Base-by-base conservation (phyloP, 1,140 invertebrate genomes). In the Bombus balteatus region DNA sequence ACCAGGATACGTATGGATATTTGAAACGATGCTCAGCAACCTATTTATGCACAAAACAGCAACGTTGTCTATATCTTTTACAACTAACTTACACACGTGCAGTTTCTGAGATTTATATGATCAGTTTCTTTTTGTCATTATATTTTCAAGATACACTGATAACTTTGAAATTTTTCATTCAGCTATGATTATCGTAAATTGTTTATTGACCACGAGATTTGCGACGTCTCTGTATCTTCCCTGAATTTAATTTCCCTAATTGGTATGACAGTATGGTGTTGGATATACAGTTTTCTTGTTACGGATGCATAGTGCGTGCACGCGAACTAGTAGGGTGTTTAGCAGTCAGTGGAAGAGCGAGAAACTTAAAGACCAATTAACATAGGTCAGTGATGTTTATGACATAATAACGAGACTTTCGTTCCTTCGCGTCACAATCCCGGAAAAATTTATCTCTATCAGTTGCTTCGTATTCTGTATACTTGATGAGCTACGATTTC, bases 371-470 rank as follows among this genome's bases (percentile, higher is more conserved):
- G 13, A 32, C 65, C 75, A 84, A 84, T 79, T 79, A 84, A 79
- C 82, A 79, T 84, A 78, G 82, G 75, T 84, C 82, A 84, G 75
- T 84, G 75, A 79, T 71, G 75, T 77, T 79, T 71, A 71, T 84
- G 65, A 79, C 75, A 84, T 84, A 84, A 84, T 25, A 78, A 79
- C 25, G 10, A 71, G 66, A 32, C n/a, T 70, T 70, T 53, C 43
- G 41, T 57, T 37, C 25, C 32, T 9, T 41, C 34, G 41, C 32
- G 1, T 34, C 32, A 22, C 47, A 22, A 6, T 2, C 15, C 32
- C 13, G 0, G 66, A 59, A 13, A 32, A 59, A 62, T 73, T 5
- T 13, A 10, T 62, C 25, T 15, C 9, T 62, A 12, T 25, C 34
- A 32, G 25, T 59, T n/a, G 34, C 28, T 81, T 81, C 32, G 28